phyloP scores from a whole-genome alignment of 2,113 vertebrate genomes.

The Pycnonotus jocosus region DNA sequence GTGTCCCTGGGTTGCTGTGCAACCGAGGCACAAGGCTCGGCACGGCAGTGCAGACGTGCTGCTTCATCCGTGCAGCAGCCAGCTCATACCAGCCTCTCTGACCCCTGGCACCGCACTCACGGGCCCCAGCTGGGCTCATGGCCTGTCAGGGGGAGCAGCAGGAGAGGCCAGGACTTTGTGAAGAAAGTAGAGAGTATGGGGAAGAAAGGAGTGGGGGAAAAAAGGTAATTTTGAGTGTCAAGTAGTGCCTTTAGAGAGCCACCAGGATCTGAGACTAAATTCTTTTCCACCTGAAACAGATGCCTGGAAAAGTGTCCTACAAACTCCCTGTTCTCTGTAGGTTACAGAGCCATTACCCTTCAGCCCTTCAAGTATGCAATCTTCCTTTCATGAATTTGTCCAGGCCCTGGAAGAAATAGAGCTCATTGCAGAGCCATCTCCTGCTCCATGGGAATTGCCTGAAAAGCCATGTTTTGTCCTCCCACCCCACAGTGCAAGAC shows the following conservation, averaged over 20 bases:
- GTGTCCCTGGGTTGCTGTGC: conserved; percentile 27
- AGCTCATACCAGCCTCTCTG: not conserved
- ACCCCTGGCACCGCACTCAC: not conserved
- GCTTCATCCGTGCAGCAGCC: not conserved
- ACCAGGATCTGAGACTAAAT: not conserved
- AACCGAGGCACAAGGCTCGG: conserved; percentile 7
- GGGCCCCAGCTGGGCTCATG: not conserved
- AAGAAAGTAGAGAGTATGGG: not conserved
- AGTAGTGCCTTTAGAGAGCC: not conserved
- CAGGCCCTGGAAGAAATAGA: not conserved
- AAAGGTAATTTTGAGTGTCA: not conserved
- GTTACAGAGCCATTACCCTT: not conserved
- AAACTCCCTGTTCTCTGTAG: not conserved
- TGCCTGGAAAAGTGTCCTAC: not conserved
- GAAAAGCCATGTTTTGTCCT: not conserved
- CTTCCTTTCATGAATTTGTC: not conserved
- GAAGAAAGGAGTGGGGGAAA: not conserved
- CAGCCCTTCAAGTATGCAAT: not conserved
- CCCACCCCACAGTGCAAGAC: not conserved
- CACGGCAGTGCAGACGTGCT: not conserved
- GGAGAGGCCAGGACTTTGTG: accelerated
- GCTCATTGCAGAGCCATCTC: not conserved
- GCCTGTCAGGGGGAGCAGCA: not conserved
- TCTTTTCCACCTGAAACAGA: not conserved
- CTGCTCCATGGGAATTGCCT: not conserved